phyloP scores from a whole-genome alignment of 1,140 invertebrate species.

The Drosophila sproati region DNA sequence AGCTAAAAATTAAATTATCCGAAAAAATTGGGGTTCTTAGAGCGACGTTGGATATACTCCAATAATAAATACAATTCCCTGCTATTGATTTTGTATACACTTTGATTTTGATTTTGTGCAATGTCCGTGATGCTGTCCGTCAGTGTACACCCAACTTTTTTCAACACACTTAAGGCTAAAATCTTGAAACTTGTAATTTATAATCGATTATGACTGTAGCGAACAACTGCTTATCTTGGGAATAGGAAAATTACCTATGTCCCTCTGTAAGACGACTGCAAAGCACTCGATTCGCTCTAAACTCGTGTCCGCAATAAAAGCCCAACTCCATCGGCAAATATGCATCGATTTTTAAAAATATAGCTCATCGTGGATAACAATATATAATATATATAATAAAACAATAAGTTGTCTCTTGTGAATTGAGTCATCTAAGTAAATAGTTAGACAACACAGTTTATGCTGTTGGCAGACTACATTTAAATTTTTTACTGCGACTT shows the following conservation, averaged over 20 bases:
- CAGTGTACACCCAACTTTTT: background rate
- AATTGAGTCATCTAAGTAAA: no score
- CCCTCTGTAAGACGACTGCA: background rate
- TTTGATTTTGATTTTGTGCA: no score
- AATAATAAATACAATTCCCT: no score
- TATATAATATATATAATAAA: no score
- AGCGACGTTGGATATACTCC: no score
- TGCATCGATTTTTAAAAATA: background rate
- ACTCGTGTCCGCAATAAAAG: slow-evolving; percentile 26
- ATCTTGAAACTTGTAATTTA: no score
- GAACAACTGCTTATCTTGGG: background rate
- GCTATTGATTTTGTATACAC: no score
- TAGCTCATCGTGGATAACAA: background rate
- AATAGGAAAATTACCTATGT: background rate
- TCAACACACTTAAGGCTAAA: background rate
- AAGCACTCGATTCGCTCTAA: background rate
- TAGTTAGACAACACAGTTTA: no score
- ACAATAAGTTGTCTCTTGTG: no score
- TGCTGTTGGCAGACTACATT: background rate
- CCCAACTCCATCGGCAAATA: slow-evolving; percentile 28
- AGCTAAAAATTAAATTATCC: no score
- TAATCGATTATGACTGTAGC: background rate
- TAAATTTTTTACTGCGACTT: slow-evolving; percentile 7
- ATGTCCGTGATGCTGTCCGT: no score
- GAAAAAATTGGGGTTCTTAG: no score